These are phyloP conservation scores for Neelides folsomi DNA, from an alignment of 2,888 invertebrate species.

Conservation along the genomic window DNA sequence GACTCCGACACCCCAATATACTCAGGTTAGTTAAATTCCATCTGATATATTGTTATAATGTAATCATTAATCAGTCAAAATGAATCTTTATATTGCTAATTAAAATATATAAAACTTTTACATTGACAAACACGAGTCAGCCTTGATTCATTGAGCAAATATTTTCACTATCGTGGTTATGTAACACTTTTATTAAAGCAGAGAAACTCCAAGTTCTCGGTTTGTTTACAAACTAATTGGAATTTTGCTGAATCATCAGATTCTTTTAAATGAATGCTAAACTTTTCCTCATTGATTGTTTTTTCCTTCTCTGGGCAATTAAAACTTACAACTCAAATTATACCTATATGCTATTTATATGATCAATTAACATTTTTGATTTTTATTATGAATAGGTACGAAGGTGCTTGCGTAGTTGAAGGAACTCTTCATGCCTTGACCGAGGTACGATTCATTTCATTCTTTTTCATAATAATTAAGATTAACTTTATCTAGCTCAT, in stretches of 20 bases:
- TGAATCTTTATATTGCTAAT: neutral
- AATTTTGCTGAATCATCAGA: too few relatives aligned
- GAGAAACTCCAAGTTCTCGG: too few relatives aligned
- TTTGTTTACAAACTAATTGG: too few relatives aligned
- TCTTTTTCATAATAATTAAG: too few relatives aligned
- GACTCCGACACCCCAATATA: constrained; percentile 85
- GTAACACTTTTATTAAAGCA: too few relatives aligned
- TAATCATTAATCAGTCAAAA: neutral
- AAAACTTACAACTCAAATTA: neutral
- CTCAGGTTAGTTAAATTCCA: constrained; percentile 51
- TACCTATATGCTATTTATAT: constrained; percentile 1
- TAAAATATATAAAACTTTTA: too few relatives aligned
- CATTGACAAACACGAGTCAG: too few relatives aligned
- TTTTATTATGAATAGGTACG: constrained; percentile 55
- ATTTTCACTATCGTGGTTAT: too few relatives aligned
- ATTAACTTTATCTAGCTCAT: neutral
- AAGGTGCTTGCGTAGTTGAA: constrained; percentile 92
- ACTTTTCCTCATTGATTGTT: too few relatives aligned
- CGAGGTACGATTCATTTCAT: constrained; percentile 45
- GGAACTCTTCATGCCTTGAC: constrained; percentile 90
- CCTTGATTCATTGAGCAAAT: too few relatives aligned
- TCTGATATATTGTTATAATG: constrained; percentile 4
- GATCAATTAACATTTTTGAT: neutral
- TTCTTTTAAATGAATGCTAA: too few relatives aligned
- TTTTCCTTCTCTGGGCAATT: too few relatives aligned